Percentiles rank a stretch among this genome's conserved stretches.
Evolutionary conservation across 2,113 vertebrate genomes (phyloP).

Genomic region (Dinomys branickii): DNA sequence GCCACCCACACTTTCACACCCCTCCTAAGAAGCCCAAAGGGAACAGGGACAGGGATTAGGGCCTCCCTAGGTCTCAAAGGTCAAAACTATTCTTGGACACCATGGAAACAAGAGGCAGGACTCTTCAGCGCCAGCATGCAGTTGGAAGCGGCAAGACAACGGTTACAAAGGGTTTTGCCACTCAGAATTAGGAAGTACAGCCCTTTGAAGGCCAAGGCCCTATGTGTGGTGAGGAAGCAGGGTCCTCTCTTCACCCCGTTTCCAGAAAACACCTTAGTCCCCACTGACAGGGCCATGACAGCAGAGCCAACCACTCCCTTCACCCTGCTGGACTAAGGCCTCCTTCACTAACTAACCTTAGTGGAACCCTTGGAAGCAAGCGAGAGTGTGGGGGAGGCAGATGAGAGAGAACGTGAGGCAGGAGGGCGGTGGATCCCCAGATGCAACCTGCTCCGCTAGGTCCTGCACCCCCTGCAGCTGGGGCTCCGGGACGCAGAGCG

Average conservation of each 20-base stretch:
- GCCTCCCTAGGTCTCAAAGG: constrained; percentile 67
- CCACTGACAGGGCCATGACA: neutral
- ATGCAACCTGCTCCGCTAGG: neutral
- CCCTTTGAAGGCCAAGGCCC: constrained; percentile 54
- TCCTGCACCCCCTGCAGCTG: neutral
- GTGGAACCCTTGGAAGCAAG: neutral
- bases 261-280: constrained; percentile 43
- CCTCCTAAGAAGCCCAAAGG: constrained; percentile 37
- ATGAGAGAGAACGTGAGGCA: neutral
- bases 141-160: neutral
- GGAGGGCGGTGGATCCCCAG: neutral
- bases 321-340: neutral
- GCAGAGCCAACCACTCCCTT: neutral
- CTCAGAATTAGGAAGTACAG: constrained; percentile 29
- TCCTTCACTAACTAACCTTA: neutral
- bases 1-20: neutral
- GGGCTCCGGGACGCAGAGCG: neutral
- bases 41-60: constrained; percentile 50
- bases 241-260: constrained; percentile 1
- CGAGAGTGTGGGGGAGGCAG: neutral
- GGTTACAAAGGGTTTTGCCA: neutral
- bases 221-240: neutral
- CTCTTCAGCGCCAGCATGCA: neutral
- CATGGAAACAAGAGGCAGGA: constrained; percentile 13
- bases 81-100: constrained; percentile 69